A percentile compares a stretch with the other conserved stretches of the same genome.
Conservation (phyloP, 2,113 vertebrate genomes). For the Rhineura floridana region DNA sequence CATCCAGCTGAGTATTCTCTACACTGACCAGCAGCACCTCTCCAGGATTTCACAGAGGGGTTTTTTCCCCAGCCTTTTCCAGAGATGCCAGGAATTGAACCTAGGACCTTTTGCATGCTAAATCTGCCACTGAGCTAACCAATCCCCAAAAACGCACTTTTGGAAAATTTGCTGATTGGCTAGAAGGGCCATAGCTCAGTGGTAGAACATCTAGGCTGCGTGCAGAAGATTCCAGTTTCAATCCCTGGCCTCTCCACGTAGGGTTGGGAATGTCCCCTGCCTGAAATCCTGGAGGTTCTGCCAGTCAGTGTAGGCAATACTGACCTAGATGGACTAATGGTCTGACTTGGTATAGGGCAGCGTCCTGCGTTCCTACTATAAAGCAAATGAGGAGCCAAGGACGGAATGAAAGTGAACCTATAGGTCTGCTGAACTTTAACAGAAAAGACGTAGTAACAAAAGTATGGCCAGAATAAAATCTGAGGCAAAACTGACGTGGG, state of each 20-base stretch:
- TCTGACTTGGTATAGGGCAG: no score
- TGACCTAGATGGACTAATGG: no score
- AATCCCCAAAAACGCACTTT: no score
- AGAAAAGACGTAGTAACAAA: not conserved
- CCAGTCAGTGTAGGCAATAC: no score
- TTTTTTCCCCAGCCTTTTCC: not conserved
- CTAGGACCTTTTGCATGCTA: not conserved
- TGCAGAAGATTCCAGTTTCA: no score
- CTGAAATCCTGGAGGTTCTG: no score
- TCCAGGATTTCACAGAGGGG: not conserved
- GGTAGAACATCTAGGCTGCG: no score
- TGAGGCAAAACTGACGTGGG: not conserved
- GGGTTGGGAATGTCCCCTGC: no score
- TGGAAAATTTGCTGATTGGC: not conserved
- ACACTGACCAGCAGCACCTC: not conserved
- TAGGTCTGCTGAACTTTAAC: not conserved
- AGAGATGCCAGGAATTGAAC: not conserved
- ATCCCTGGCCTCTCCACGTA: no score
- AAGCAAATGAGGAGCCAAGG: not conserved
- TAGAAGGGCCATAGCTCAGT: no score
- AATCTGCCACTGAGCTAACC: no score
- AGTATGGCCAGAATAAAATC: not conserved
- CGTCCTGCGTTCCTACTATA: no score
- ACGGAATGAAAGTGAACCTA: not conserved
- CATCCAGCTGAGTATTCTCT: not conserved